These are phyloP conservation scores for Nannospalax galili DNA, from an alignment of 2,113 vertebrate genomes.

Conservation along the genomic window DNA sequence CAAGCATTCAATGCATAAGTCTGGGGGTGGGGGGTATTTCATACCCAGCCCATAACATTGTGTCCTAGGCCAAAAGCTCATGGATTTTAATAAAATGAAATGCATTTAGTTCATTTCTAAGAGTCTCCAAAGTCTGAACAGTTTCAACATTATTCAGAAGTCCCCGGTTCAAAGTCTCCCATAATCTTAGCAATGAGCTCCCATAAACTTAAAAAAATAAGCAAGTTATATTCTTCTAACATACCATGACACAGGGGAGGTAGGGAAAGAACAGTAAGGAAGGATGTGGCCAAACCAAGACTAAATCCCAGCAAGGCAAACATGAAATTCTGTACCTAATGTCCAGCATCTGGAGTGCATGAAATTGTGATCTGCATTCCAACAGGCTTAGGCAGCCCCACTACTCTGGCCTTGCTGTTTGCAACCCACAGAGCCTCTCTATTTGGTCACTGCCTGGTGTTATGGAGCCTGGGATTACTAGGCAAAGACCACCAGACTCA, in stretches of 20 bases:
- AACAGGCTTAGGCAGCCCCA: too few species aligned
- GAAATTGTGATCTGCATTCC: not conserved
- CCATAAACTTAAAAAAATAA: not conserved
- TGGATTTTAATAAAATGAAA: not conserved
- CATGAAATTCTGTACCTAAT: not conserved
- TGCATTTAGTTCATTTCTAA: not conserved
- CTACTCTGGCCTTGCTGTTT: too few species aligned
- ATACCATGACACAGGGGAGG: not conserved
- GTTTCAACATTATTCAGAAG: not conserved
- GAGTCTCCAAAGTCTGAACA: not conserved
- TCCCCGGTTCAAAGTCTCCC: not conserved
- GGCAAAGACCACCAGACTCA: too few species aligned
- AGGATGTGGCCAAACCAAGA: not conserved
- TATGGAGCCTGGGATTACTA: too few species aligned
- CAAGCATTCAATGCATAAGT: not conserved
- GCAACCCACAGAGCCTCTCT: too few species aligned
- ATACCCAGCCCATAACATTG: not conserved
- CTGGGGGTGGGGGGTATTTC: not conserved
- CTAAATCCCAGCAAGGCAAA: not conserved
- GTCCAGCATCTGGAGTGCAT: too few species aligned
- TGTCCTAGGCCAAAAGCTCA: not conserved
- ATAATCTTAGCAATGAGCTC: not conserved
- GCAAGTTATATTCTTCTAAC: not conserved
- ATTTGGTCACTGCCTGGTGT: not conserved
- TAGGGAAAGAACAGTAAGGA: not conserved